Base-by-base conservation (phyloP, 2,113 vertebrate genomes). In the Barbus barbus region DNA sequence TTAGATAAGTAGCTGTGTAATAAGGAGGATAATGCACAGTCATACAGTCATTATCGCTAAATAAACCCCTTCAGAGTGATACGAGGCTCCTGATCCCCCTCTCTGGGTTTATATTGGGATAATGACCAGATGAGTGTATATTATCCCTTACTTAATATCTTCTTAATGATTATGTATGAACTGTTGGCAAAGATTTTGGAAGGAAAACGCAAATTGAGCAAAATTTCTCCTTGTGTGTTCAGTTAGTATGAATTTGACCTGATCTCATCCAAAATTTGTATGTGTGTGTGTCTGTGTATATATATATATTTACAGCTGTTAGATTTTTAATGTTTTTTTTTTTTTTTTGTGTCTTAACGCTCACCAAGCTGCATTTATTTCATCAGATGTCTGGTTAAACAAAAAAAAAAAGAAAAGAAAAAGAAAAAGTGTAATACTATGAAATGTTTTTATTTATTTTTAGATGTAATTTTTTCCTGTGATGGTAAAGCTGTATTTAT, bases 171-270 rank as follows among this genome's bases (percentile, higher is more conserved):
- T 78, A 72, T 24, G 7, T 41, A 41, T 60, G 53, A 31, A 48
- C 12, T 20, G 13, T 38, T 77, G 44, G 13, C 11, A 28, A 33
- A 28, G 53, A 33, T 76, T 28, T 76, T 18, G n/a, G n/a, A n/a
- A n/a, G n/a, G n/a, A n/a, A n/a, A n/a, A n/a, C 53, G 2, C 36
- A 16, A 13, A 78, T 9, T 82, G 22, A 46, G 63, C 63, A 12
- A 58, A 44, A 72, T 72, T 26, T 78, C 22, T 56, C 31, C 56
- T 31, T 20, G 28, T 11, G 0, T 13, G 31, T 36, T 22, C 20
- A n/a, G 26, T 67, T 74, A 36, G 65, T 82, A 87, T 51, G 38
- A 60, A 33, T 58, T 82, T 81, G 28, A 87, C 72, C 71, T 69
- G 48, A 81, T 38, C 83, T 31, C 28, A 33, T 58, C 20, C 26